These are phyloP conservation scores for Myrmophylax atrothorax DNA, from an alignment of 2,113 vertebrate genomes.

Conservation along the genomic window DNA sequence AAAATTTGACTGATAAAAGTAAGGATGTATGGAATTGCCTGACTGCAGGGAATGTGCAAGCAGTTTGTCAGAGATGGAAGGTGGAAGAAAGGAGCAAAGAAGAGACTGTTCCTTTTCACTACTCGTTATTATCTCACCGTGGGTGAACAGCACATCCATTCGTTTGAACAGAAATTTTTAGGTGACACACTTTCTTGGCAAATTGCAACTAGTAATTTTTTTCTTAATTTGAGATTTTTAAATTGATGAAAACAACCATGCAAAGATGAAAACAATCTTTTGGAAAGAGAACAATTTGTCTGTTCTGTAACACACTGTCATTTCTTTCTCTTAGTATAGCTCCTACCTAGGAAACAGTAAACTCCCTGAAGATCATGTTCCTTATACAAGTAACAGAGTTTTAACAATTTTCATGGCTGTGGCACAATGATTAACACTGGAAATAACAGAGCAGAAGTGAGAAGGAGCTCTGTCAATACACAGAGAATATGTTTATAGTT, in stretches of 20 bases:
- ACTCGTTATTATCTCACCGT: neutral
- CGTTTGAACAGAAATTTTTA: neutral
- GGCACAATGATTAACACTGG: neutral
- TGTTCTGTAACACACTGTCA: neutral
- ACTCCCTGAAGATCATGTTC: neutral
- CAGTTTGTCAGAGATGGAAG: neutral
- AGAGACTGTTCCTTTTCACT: neutral
- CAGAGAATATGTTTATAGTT: neutral
- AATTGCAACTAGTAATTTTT: neutral
- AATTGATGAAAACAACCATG: neutral
- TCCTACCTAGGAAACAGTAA: neutral
- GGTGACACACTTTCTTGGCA: neutral
- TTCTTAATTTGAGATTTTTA: neutral
- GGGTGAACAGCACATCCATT: neutral
- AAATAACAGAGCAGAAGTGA: conserved; percentile 1
- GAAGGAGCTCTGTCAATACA: neutral
- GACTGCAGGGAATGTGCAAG: neutral
- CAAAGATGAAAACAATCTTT: neutral
- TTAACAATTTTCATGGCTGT: neutral
- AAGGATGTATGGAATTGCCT: neutral
- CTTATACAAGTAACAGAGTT: neutral
- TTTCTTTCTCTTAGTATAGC: neutral
- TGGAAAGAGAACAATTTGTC: neutral
- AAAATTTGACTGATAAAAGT: neutral
- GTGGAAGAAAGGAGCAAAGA: neutral